Conservation (phyloP, 2,888 invertebrate genomes). For the Notocelia uddmanniana region DNA sequence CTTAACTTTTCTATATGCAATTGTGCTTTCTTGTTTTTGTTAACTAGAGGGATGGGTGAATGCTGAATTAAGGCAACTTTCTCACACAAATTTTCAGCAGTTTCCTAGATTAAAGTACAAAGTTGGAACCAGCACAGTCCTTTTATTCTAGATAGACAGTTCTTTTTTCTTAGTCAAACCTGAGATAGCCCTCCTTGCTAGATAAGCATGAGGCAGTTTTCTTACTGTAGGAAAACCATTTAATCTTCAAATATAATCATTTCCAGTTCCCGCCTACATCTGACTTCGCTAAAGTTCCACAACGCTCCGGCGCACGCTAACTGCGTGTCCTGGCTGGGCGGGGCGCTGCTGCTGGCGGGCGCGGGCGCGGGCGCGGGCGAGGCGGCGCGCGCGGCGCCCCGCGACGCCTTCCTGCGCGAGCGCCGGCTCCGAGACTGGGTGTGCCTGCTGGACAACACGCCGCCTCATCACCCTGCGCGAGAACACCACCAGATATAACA, state of each 20-base stretch:
- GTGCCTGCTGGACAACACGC: conserved; percentile 86
- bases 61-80: no score
- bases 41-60: no score
- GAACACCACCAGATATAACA: conserved; percentile 43
- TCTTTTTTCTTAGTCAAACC: no score
- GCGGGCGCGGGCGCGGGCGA: conserved; percentile 86
- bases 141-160: no score
- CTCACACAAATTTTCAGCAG: no score
- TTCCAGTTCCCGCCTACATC: conserved; percentile 58
- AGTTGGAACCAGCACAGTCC: no score
- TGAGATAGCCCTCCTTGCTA: no score
- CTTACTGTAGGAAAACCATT: no score
- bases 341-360: conserved; percentile 75
- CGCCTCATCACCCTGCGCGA: conserved; percentile 66
- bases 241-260: background rate
- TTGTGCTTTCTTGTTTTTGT: no score
- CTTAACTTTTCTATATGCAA: no score
- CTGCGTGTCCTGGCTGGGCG: conserved; percentile 95
- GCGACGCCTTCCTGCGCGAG: conserved; percentile 90
- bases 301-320: conserved; percentile 90
- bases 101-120: no score
- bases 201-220: conserved; percentile 50
- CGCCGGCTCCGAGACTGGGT: conserved; percentile 94
- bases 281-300: conserved; percentile 90
- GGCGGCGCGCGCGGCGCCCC: conserved; percentile 90